These are phyloP conservation scores for Merodon equestris DNA, from an alignment of 2,888 invertebrate genomes.

Conservation along the genomic window DNA sequence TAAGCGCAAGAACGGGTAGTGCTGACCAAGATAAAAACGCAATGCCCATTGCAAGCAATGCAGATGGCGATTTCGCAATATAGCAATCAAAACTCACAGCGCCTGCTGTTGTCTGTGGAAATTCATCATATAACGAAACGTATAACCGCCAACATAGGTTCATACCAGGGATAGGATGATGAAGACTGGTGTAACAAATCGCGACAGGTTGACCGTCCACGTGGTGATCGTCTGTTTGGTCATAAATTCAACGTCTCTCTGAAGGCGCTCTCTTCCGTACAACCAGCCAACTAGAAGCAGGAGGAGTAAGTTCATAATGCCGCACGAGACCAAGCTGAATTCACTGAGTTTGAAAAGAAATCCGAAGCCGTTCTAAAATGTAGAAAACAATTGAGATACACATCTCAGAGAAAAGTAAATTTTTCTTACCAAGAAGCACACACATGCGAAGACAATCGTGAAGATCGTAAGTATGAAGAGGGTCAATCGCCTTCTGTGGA, in stretches of 20 bases:
- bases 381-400: too few relatives aligned
- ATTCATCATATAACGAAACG: background rate
- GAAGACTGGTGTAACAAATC: slow-evolving; percentile 87
- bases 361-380: too few relatives aligned
- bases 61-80: too few relatives aligned
- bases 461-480: background rate
- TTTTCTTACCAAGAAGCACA: background rate
- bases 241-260: slow-evolving; percentile 64
- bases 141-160: too few relatives aligned
- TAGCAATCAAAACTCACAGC: background rate
- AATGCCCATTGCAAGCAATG: too few relatives aligned
- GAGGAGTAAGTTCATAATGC: slow-evolving; percentile 82
- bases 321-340: too few relatives aligned
- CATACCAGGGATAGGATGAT: slow-evolving; percentile 15
- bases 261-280: slow-evolving; percentile 63
- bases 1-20: too few relatives aligned
- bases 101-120: background rate
- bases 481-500: background rate
- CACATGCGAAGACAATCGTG: background rate
- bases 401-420: background rate
- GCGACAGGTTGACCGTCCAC: slow-evolving; percentile 73
- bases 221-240: slow-evolving; percentile 24
- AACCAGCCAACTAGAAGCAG: slow-evolving; percentile 60
- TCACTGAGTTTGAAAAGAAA: too few relatives aligned
- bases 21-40: too few relatives aligned